Percentiles rank a stretch among this genome's conserved stretches.
Evolutionary conservation across 2,113 vertebrate genomes (phyloP).

Genomic region (Aegithalos caudatus): DNA sequence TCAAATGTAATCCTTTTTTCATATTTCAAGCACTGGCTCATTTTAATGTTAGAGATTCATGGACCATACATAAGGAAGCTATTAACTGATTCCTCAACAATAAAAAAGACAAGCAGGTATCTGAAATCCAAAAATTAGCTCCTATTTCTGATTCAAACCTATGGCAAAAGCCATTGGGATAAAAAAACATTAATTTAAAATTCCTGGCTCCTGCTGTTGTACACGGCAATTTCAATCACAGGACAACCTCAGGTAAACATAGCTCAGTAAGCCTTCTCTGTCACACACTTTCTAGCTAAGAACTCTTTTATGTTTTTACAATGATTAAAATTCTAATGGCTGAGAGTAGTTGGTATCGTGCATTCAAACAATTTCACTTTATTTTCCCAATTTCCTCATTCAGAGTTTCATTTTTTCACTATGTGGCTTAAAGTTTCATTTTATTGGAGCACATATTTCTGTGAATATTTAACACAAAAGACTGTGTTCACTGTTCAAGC

Average conservation of each 20-base stretch:
- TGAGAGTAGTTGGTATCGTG: conserved; percentile 13
- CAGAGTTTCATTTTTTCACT: conserved; percentile 42
- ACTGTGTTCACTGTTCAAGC: conserved; percentile 18
- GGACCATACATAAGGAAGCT: not conserved
- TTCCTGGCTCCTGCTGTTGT: not conserved
- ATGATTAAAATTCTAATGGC: conserved; percentile 64
- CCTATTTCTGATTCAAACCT: not conserved
- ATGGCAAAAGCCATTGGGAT: not conserved
- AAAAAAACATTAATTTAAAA: not conserved
- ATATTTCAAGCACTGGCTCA: not conserved
- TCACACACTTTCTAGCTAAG: conserved; percentile 7
- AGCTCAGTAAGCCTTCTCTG: conserved; percentile 41
- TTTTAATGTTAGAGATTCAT: not conserved
- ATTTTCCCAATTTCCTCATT: conserved; percentile 46
- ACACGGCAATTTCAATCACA: not conserved
- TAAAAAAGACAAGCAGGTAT: not conserved
- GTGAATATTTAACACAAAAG: conserved; percentile 59
- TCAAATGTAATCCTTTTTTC: not conserved
- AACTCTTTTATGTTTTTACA: conserved; percentile 28
- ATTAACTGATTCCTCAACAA: not conserved
- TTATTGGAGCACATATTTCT: conserved; percentile 28
- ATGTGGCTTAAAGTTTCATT: conserved; percentile 39
- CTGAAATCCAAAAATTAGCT: not conserved
- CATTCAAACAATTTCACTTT: conserved; percentile 21
- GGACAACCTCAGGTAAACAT: not conserved